These are phyloP conservation scores for Collichthys lucidus DNA, from an alignment of 2,113 vertebrate genomes.

Conservation along the genomic window DNA sequence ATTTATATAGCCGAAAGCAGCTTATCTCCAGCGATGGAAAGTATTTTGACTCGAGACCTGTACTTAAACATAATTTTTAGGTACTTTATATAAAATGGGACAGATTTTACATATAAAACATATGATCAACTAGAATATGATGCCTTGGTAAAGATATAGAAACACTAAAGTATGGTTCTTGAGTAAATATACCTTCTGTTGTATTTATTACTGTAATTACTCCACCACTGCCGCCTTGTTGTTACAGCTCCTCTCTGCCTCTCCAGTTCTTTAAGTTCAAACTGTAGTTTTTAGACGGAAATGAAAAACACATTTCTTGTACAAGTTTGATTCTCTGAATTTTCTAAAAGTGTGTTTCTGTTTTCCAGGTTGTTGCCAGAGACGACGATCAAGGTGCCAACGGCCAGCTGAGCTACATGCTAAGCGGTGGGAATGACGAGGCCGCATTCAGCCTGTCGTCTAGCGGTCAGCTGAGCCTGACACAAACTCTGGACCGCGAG, in stretches of 20 bases:
- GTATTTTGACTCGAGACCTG: not conserved
- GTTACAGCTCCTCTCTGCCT: too few species aligned
- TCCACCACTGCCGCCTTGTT: not conserved
- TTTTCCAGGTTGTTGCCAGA: conserved; percentile 91
- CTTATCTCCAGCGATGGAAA: not conserved
- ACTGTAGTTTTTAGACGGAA: not conserved
- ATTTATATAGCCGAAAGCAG: not conserved
- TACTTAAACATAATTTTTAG: not conserved
- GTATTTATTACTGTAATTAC: not conserved
- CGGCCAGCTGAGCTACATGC: conserved; percentile 89
- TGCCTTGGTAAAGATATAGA: not conserved
- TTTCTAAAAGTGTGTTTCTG: conserved; percentile 1
- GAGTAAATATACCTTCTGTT: not conserved
- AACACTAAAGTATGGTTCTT: too few species aligned
- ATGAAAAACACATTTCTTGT: conserved; percentile 28
- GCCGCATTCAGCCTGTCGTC: conserved; percentile 89
- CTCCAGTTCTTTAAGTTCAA: not conserved
- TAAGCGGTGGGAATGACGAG: conserved; percentile 88
- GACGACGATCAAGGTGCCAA: conserved; percentile 94
- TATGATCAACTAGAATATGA: not conserved
- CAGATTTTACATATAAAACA: not conserved
- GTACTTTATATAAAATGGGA: not conserved
- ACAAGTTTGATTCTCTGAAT: not conserved
- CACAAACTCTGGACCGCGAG: conserved; percentile 91
- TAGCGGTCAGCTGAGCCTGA: conserved; percentile 89